Percentiles rank a stretch among this genome's conserved stretches.
phyloP scores from a whole-genome alignment of 37 sponge, comb jelly and placozoan genomes.

The Ianthella basta region DNA sequence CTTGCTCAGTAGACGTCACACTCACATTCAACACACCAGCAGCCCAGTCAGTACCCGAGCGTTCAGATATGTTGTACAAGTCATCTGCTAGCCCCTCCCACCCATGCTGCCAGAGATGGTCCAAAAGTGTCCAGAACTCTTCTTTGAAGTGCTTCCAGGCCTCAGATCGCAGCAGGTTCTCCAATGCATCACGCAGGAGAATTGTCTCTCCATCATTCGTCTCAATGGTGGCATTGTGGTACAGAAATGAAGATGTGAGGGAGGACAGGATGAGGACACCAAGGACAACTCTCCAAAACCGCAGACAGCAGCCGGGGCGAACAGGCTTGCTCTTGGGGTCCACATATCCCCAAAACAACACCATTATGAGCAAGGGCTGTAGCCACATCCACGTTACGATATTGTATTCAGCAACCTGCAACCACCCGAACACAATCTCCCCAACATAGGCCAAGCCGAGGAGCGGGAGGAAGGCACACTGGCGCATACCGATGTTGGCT shows the following conservation, averaged over 20 bases:
- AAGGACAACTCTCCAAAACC: constrained; percentile 18
- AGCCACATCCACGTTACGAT: constrained; percentile 27
- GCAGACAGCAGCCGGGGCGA: constrained; percentile 16
- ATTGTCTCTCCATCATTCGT: constrained; percentile 78
- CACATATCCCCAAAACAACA: constrained; percentile 53
- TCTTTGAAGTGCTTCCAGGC: constrained; percentile 78
- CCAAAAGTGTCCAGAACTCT: constrained; percentile 38
- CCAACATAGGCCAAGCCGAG: constrained; percentile 64
- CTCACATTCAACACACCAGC: background rate
- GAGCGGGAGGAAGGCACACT: constrained; percentile 33
- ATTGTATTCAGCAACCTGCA: background rate
- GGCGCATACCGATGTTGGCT: constrained; percentile 66
- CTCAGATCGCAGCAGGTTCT: constrained; percentile 74
- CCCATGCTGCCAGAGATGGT: constrained; percentile 52
- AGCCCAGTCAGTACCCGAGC: constrained; percentile 25
- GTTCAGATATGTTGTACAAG: constrained; percentile 14
- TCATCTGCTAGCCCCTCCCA: constrained; percentile 49
- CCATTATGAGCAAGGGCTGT: constrained; percentile 31
- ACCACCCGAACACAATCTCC: constrained; percentile 57
- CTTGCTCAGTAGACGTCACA: constrained; percentile 25
- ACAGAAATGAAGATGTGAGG: constrained; percentile 47
- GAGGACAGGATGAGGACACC: constrained; percentile 20
- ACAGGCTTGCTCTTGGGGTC: background rate
- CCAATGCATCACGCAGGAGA: constrained; percentile 72
- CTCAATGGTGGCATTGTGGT: constrained; percentile 66